Conservation (phyloP, 2,797 vertebrate genomes). For the Hyperoplus immaculatus region DNA sequence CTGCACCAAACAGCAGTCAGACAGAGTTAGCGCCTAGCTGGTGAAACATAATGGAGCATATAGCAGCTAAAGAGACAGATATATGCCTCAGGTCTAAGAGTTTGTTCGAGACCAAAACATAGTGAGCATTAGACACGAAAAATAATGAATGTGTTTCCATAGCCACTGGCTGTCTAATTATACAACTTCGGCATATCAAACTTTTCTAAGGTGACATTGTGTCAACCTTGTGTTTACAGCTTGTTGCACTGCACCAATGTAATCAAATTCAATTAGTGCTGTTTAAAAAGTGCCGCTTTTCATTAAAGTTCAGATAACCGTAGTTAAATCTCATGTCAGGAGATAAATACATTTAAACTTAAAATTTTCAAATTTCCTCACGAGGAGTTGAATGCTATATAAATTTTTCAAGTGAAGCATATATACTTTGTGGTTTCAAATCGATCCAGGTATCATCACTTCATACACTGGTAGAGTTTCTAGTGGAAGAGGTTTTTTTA, state of each 20-base stretch:
- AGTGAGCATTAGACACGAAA: not conserved
- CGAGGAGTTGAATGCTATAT: not conserved
- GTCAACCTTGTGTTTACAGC: not conserved
- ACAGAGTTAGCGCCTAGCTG: not conserved
- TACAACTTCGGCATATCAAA: not conserved
- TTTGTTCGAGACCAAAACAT: not conserved
- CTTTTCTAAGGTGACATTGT: not conserved
- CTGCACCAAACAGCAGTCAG: not conserved
- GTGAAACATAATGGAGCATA: not conserved
- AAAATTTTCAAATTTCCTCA: not conserved
- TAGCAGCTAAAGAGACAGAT: not conserved
- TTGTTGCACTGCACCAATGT: not conserved
- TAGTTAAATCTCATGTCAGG: not conserved
- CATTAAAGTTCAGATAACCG: not conserved
- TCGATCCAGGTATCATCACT: not conserved
- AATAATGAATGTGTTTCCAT: not conserved
- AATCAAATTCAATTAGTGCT: not conserved
- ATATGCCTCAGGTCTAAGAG: not conserved
- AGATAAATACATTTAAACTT: not conserved
- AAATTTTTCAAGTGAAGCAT: not conserved
- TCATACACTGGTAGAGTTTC: conserved; percentile 3
- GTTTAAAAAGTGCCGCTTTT: not conserved
- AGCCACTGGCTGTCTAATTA: not conserved
- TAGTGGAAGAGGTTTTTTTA: not conserved
- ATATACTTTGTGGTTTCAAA: not conserved